Base-by-base conservation (phyloP, 1,140 invertebrate species). In the Zeugodacus cucurbitae region DNA sequence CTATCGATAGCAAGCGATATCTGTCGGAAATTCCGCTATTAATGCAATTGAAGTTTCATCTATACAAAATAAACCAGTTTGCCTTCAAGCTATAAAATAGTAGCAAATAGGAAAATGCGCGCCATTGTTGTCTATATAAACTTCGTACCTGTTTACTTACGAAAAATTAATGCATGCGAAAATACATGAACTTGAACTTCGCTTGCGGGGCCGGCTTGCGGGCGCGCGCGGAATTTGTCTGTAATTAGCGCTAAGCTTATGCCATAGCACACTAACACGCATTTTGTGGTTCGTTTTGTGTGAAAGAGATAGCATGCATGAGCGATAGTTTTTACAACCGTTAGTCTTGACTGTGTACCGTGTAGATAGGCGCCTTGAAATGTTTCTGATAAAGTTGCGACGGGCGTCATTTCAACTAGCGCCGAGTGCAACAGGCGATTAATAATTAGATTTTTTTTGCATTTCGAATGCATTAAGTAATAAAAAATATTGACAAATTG, bases 111-210 rank as follows among this genome's bases (percentile, higher is more conserved):
- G 74, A 10, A 48, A 48, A 48, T 48, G 48, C 48, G 41, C n/a
- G 34, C 20, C 37, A 26, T 44, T 34, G 32, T 17, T 37, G 67
- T 41, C 34, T 82, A 26, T 82, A 26, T 29, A 82, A 82, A 82
- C 74, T 82, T 82, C 74, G 74, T 26, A 29, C 74, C 41, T n/a
- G 5, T 37, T 74, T 32, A 70, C 32, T 32, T 70, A 34, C 64
- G 14, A 70, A 32, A 70, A 32, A 70, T 34, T 11, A 32, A 34
- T 34, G 17, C 3, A 29, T 70, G 17, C 34, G n/a, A 37, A 17
- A 62, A 62, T 62, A 54, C 74, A 48, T 82, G 74, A 82, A 82
- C 74, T 82, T 82, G 74, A 54, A 82, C 74, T 82, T 54, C 44
- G 67, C 29, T n/a, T 6, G 26, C 44, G 22, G n/a, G 22, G 10